Base-by-base conservation (phyloP, 1,140 invertebrate species). In the Caenorhabditis briggsae region DNA sequence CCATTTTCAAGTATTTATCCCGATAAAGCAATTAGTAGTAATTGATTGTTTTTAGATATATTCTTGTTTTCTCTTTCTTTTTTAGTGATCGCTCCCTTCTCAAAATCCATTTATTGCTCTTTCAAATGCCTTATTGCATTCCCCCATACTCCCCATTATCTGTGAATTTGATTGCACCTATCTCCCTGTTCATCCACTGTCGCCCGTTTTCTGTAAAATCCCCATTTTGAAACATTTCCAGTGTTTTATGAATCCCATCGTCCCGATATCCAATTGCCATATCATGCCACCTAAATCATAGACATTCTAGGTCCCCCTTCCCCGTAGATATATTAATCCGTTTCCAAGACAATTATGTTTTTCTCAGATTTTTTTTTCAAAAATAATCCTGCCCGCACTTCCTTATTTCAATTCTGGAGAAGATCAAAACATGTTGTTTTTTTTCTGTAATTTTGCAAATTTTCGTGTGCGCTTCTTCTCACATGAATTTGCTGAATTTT, bases 131-230 rank as follows among this genome's bases (percentile, higher is more conserved):
- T 46, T 41, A 43, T 46, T 70, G 61, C 23, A 33, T 2, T 33
- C 18, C 61, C 61, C 64, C 58, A 59, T 23, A 2, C 7, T n/a
- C 61, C n/a, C 70, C 11, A 78, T 50, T 20, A 50, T 78, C 46
- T 78, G 70, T 78, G 70, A 78, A 78, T 78, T 78, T 70, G 64
- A 46, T 61, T 61, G 59, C 56, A 14, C 59, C n/a, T 8, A 43
- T 70, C 41, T 16, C 14, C n/a, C 11, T 53, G 14, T 70, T 48
- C 23, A 46, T 64, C 14, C 65, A 18, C 58, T 59, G 58, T 59
- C 46, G 18, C 6, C 20, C 14, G 14, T 53, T 78, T n/a, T 14
- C 53, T 46, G 50, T 50, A 50, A 78, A 50, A 78, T 46, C 8
- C n/a, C 3, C n/a, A 23, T 46, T 78, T 43, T 20, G 41, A 46